phyloP scores from a whole-genome alignment of 2,113 vertebrate species.

The Brachionichthys hirsutus region DNA sequence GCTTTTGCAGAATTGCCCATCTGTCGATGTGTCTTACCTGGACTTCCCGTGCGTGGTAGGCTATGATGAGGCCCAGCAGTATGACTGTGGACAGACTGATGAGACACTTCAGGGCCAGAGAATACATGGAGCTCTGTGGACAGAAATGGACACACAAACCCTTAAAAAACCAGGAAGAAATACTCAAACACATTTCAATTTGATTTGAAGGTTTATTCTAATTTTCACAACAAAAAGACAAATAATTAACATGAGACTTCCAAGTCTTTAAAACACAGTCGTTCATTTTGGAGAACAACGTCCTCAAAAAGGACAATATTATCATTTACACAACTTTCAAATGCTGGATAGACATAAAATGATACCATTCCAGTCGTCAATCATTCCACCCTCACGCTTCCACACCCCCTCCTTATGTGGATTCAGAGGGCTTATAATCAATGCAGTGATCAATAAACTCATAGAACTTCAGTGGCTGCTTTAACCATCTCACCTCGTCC shows the following conservation, averaged over 20 bases:
- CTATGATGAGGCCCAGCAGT: slow-evolving; percentile 92
- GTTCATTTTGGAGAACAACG: too few relatives aligned
- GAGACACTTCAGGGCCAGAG: slow-evolving; percentile 94
- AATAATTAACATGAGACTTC: too few relatives aligned
- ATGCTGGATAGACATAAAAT: slow-evolving; percentile 18
- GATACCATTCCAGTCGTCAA: slow-evolving; percentile 35
- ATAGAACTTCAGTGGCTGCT: slow-evolving; percentile 61
- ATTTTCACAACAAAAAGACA: background rate
- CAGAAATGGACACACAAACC: slow-evolving; percentile 34
- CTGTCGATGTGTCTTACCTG: slow-evolving; percentile 80
- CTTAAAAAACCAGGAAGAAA: background rate
- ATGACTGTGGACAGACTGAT: slow-evolving; percentile 96
- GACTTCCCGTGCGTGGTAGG: slow-evolving; percentile 95
- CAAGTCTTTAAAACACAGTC: too few relatives aligned
- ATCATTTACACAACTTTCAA: slow-evolving; percentile 31
- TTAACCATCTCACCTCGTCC: slow-evolving; percentile 49
- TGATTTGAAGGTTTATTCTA: background rate
- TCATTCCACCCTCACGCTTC: slow-evolving; percentile 41
- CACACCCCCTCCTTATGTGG: slow-evolving; percentile 55
- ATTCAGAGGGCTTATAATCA: slow-evolving; percentile 62
- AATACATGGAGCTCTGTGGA: slow-evolving; percentile 88
- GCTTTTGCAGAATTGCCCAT: background rate
- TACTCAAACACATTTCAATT: slow-evolving; percentile 9
- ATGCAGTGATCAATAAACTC: slow-evolving; percentile 65
- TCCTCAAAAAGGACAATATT: slow-evolving; percentile 18